Percentiles rank a stretch among this genome's conserved stretches.
Conservation (phyloP, 2,888 invertebrate species). For the Helobdella robusta region DNA sequence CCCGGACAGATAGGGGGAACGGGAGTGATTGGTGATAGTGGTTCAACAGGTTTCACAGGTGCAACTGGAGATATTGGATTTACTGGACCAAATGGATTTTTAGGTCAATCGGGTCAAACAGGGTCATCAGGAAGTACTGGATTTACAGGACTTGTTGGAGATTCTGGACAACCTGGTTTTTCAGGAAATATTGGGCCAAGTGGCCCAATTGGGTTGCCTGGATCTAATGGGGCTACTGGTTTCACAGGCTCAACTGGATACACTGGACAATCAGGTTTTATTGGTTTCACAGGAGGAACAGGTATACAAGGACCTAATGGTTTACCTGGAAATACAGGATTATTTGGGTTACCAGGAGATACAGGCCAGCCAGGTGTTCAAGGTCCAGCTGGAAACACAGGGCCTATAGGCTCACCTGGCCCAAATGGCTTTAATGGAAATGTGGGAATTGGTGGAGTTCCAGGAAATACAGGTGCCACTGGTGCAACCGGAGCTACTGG, state of each 20-base stretch:
- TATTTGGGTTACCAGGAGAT: too few species aligned
- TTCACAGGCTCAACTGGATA: constrained; percentile 34
- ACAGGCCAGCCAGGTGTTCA: constrained; percentile 16
- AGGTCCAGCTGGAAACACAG: constrained; percentile 7
- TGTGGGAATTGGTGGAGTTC: background rate
- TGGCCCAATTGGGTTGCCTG: constrained; percentile 19
- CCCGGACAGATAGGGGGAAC: constrained; percentile 5
- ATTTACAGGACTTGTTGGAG: constrained; percentile 15
- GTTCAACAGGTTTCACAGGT: constrained; percentile 1
- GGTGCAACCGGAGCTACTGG: constrained; percentile 12
- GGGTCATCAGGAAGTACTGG: constrained; percentile 5
- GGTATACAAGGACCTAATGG: background rate
- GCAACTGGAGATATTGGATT: background rate
- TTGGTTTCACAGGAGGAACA: constrained; percentile 31
- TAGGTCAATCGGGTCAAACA: constrained; percentile 1
- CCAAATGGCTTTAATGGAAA: background rate
- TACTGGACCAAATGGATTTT: background rate
- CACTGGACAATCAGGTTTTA: constrained; percentile 41
- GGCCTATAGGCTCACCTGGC: background rate
- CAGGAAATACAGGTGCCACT: background rate
- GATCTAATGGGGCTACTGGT: constrained; percentile 37
- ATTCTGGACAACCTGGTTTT: constrained; percentile 10
- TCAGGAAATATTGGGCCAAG: constrained; percentile 18
- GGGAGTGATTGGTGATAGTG: background rate
- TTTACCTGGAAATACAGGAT: background rate